These are phyloP conservation scores for Parnassius orleans DNA, from an alignment of 2,888 invertebrate species.

Conservation along the genomic window DNA sequence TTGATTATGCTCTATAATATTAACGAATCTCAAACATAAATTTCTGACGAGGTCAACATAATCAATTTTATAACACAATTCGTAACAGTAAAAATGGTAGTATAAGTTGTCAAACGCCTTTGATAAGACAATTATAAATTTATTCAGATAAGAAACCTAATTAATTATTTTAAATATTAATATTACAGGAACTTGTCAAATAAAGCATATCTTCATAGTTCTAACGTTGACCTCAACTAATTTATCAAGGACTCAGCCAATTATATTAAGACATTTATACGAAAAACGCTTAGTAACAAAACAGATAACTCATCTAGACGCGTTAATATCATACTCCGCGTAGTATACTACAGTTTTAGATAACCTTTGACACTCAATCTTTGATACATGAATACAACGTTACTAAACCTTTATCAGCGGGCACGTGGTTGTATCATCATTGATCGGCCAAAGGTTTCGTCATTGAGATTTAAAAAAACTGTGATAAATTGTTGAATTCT, in stretches of 20 bases:
- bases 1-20: too few species aligned
- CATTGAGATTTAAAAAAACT: constrained; percentile 20
- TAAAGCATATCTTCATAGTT: constrained; percentile 2
- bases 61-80: too few species aligned
- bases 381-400: constrained; percentile 16
- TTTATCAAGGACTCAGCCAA: constrained; percentile 7
- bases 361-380: constrained; percentile 33
- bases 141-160: neutral
- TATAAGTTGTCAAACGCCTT: too few species aligned
- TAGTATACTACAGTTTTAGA: constrained; percentile 43
- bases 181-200: neutral
- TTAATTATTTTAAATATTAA: neutral
- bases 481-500: too few species aligned
- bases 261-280: constrained; percentile 1
- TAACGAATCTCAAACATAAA: too few species aligned
- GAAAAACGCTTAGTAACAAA: constrained; percentile 21
- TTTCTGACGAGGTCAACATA: too few species aligned
- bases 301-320: constrained; percentile 20
- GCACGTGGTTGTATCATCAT: constrained; percentile 26
- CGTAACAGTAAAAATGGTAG: too few species aligned
- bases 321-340: constrained; percentile 30
- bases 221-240: constrained; percentile 8
- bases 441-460: constrained; percentile 9
- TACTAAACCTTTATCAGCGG: constrained; percentile 32
- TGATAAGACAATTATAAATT: too few species aligned